Base-by-base conservation (phyloP, 1,140 invertebrate species). In the Catajapyx aquilonaris region DNA sequence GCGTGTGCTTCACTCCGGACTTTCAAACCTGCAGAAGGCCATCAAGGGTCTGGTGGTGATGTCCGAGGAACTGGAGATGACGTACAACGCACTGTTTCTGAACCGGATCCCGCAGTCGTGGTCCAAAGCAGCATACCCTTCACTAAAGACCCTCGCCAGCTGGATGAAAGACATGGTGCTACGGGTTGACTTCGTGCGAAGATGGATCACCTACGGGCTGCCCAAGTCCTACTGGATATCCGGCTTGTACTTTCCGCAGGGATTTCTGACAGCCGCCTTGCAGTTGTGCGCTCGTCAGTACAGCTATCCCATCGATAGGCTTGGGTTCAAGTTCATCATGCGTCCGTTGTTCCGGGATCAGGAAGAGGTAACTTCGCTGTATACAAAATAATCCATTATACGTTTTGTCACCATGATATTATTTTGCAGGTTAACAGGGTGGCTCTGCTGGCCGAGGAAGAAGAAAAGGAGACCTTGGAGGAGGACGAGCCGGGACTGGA, bases 241-340 rank as follows among this genome's bases (percentile, higher is more conserved):
- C 25, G 86, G 85, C 13, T 73, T 90, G 48, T 91, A 81, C 54
- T 90, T 87, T 52, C 83, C 84, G 0, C 85, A 90, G 66, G 83
- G 83, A 25, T 81, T 91, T 50, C 63, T 90, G 38, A 90, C 85
- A 4, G 83, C 81, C 3, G 68, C 76, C 11, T 57, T 87, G 34
- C 86, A 90, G 58, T 83, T 83, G 1, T 76, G 74, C 54, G 79
- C 84, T 1, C 61, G 85, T 23, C 78, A 77, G 47, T 79, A 84
- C 44, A 65, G 71, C 21, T 65, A 81, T 31, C 81, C 86, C 1
- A 87, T 90, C 21, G 85, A 90, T 57, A 69, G 76, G 35, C 57
- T 91, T 1, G 73, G 73, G 52, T 79, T 87, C 46, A 71, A 85
- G 49, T 90, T 81, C 53, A 49, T 58, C 15, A 48, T 73, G 2